phyloP scores from a whole-genome alignment of 2,113 vertebrate genomes.

The Okapia johnstoni region DNA sequence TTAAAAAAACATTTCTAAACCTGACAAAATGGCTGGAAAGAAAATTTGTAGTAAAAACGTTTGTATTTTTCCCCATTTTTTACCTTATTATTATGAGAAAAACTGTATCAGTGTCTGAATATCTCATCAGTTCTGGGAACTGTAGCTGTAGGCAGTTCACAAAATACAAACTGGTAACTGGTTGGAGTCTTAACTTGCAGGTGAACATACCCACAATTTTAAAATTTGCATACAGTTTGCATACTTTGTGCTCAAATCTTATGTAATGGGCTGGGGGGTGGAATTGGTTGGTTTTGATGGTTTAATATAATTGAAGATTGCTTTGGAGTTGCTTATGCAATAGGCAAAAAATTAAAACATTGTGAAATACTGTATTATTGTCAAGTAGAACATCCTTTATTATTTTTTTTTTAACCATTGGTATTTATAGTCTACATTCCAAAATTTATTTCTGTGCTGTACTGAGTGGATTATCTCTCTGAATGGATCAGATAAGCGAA shows the following conservation, averaged over 20 bases:
- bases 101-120: constrained; percentile 54
- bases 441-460: neutral
- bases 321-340: neutral
- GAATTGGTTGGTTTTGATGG: neutral
- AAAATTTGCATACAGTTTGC: constrained; percentile 70
- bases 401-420: neutral
- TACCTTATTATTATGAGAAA: constrained; percentile 58
- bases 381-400: neutral
- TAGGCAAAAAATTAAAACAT: neutral
- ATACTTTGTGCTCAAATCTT: constrained; percentile 44
- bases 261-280: neutral
- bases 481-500: neutral
- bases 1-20: neutral
- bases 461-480: neutral
- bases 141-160: constrained; percentile 70
- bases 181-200: constrained; percentile 64
- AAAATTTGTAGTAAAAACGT: neutral
- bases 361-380: neutral
- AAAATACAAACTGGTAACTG: constrained; percentile 65
- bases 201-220: constrained; percentile 55
- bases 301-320: neutral
- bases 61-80: constrained; percentile 18
- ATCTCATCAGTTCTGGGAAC: constrained; percentile 69
- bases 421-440: neutral
- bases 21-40: neutral